These are phyloP conservation scores for Australoheros facetus DNA, from an alignment of 2,797 vertebrate genomes.

Conservation along the genomic window DNA sequence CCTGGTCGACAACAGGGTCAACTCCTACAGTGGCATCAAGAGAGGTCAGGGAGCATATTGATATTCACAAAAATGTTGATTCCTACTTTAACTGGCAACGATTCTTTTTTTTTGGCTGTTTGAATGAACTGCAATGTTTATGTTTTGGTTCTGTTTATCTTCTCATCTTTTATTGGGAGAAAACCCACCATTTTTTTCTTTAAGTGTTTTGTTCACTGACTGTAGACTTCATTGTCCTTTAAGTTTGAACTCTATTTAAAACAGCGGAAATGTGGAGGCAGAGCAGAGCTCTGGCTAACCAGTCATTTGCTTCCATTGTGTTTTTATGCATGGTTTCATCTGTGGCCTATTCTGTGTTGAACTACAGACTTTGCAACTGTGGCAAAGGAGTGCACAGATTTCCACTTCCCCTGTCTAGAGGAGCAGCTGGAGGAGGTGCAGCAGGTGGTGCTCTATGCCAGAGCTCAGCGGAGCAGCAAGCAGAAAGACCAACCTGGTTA, in stretches of 20 bases:
- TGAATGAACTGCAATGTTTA: not conserved
- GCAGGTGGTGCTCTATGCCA: constrained; percentile 93
- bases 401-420: constrained; percentile 93
- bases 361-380: constrained; percentile 92
- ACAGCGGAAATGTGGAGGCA: no score
- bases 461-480: constrained; percentile 90
- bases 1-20: constrained; percentile 95
- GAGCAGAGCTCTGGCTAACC: not conserved
- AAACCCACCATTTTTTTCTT: accelerated
- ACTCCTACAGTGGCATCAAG: constrained; percentile 97
- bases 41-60: constrained; percentile 80
- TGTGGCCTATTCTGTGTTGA: constrained; percentile 2
- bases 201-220: not conserved
- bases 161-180: not conserved
- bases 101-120: not conserved
- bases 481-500: constrained; percentile 85
- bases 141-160: not conserved
- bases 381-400: constrained; percentile 96
- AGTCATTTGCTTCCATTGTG: not conserved
- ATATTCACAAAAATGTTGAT: not conserved
- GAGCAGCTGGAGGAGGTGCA: constrained; percentile 94
- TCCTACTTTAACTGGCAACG: not conserved
- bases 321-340: constrained; percentile 14
- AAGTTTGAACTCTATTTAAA: not conserved
- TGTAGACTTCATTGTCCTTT: not conserved